phyloP scores from a whole-genome alignment of 2,797 vertebrate species.

The Melanotaenia trifasciata region DNA sequence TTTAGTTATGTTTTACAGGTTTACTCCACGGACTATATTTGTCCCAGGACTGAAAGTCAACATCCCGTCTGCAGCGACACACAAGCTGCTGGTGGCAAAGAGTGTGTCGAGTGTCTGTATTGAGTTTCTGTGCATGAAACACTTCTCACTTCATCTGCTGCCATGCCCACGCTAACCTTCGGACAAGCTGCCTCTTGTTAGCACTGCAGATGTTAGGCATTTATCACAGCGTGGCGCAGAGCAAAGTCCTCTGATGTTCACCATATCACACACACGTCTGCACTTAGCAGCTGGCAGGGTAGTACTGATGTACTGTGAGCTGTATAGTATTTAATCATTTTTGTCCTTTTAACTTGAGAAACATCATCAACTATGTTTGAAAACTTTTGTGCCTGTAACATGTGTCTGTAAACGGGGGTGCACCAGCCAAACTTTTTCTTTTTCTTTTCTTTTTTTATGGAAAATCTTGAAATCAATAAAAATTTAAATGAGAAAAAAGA shows the following conservation, averaged over 20 bases:
- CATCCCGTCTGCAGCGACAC: not conserved
- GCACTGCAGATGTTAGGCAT: conserved; percentile 65
- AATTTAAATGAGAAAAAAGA: too few relatives aligned
- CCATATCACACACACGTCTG: conserved; percentile 13
- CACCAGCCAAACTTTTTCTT: too few relatives aligned
- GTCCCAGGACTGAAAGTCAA: not conserved
- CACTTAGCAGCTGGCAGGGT: conserved; percentile 10
- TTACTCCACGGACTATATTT: conserved; percentile 1
- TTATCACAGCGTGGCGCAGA: conserved; percentile 60
- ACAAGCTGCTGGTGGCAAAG: conserved; percentile 8
- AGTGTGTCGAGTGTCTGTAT: not conserved
- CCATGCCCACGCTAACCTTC: conserved; percentile 7
- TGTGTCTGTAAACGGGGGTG: too few relatives aligned
- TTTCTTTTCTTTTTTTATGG: too few relatives aligned
- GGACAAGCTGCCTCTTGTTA: conserved; percentile 46
- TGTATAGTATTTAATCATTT: not conserved
- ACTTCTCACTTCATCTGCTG: conserved; percentile 9
- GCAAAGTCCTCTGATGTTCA: conserved; percentile 36
- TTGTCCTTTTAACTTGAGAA: not conserved
- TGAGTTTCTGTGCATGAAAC: conserved; percentile 5
- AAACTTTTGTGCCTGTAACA: too few relatives aligned
- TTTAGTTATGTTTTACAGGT: conserved; percentile 7
- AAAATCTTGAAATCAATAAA: too few relatives aligned
- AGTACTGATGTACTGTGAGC: conserved; percentile 10
- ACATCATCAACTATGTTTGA: too few relatives aligned